Base-by-base conservation (phyloP, 2,797 vertebrate genomes). In the Discoglossus pictus region DNA sequence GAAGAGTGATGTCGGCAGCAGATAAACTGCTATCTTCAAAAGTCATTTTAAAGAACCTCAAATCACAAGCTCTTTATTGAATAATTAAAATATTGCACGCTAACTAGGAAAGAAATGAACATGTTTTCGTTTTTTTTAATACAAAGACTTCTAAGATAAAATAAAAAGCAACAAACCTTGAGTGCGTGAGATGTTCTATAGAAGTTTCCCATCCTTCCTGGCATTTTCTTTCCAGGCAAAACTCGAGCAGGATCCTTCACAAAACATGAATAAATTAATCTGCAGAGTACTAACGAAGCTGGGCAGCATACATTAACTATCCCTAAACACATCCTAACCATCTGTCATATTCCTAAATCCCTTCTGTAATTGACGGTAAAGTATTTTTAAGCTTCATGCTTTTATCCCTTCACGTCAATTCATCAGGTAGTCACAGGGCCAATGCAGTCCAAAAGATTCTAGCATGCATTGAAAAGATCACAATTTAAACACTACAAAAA, bases 171-270 rank as follows among this genome's bases (percentile, higher is more conserved):
- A 78, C 80, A 73, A 78, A 94, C 96, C 90, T 98, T 98, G 34
- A 98, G 84, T 39, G 93, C 96, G 4, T 68, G 69, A 8, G 77
- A 59, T 3, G 97, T 98, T 73, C 89, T 74, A 20, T 81, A 91
- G 54, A 69, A 2, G 65, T 98, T 95, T 6, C 96, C 97, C 94
- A 96, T 93, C 71, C 9, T 77, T 27, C 97, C 96, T 1, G 97
- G 96, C 96, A 99, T 93, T 80, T 97, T 99, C 79, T 92, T 98
- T 50, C 97, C 97, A 27, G 92, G 94, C 76, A 92, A 95, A 66
- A 99, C 93, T 86, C 89, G 94, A 61, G 82, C 81, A 74, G 93
- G 84, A 83, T 93, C 91, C 97, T 99, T 27, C 58, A 58, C 1
- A 44, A 56, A 36, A n/a, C 2, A 69, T 3, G 1, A 21, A 48